phyloP scores from a whole-genome alignment of 2,797 vertebrate genomes.

The Halcyon smyrnensis region DNA sequence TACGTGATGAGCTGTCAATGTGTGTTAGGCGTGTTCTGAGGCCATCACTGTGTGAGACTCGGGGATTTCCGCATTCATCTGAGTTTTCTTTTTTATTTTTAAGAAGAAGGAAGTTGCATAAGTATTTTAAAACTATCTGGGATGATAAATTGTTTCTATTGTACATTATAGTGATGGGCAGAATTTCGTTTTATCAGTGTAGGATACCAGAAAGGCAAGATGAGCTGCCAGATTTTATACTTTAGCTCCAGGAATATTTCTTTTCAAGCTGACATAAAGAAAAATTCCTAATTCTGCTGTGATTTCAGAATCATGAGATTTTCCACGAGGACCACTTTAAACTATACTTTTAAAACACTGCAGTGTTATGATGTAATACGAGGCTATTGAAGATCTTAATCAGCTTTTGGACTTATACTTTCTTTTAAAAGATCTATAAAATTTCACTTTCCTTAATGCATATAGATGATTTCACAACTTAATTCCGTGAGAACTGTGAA shows the following conservation, averaged over 20 bases:
- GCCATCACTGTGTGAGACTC: background rate
- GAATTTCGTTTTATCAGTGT: background rate
- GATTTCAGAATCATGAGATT: background rate
- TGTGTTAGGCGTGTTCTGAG: background rate
- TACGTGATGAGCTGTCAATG: background rate
- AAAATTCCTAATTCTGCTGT: background rate
- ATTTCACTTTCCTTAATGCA: background rate
- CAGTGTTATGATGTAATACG: fast-evolving
- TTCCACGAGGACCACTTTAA: background rate
- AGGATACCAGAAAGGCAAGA: background rate
- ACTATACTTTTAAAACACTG: background rate
- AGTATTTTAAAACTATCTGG: background rate
- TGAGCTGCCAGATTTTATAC: background rate
- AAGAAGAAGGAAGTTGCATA: background rate
- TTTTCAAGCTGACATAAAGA: background rate
- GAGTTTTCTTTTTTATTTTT: background rate
- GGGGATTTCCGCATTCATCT: background rate
- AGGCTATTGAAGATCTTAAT: background rate
- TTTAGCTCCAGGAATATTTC: background rate
- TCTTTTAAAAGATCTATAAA: background rate
- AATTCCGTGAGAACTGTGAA: background rate
- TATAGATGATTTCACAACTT: background rate
- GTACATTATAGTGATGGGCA: background rate
- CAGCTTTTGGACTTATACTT: background rate
- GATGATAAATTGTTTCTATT: background rate